Percentiles rank a stretch among this genome's conserved stretches.
Conservation (phyloP, 2,888 invertebrate species). For the Drosophila niveifrons region DNA sequence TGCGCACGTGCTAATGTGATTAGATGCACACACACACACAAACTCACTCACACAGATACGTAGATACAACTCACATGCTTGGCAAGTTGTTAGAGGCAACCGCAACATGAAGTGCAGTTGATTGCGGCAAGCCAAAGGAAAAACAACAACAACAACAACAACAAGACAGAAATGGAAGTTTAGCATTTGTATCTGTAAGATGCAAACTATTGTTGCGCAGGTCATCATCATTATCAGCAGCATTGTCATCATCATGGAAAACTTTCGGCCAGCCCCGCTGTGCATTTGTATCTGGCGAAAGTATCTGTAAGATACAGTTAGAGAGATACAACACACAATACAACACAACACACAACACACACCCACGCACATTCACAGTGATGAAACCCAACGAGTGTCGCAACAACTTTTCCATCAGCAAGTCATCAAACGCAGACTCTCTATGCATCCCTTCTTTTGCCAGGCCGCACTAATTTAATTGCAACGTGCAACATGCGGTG, state of each 20-base stretch:
- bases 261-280: slow-evolving; percentile 60
- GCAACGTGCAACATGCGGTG: slow-evolving; percentile 68
- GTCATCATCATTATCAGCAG: slow-evolving; percentile 60
- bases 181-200: slow-evolving; percentile 58
- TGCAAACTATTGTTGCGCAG: slow-evolving; percentile 78
- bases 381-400: slow-evolving; percentile 35
- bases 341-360: neutral
- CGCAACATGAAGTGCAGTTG: slow-evolving; percentile 82
- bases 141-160: neutral
- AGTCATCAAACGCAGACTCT: slow-evolving; percentile 68
- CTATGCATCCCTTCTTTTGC: slow-evolving; percentile 37
- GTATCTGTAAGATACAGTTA: slow-evolving; percentile 52
- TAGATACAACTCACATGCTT: slow-evolving; percentile 12
- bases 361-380: neutral
- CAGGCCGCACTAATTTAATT: slow-evolving; percentile 69
- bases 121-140: slow-evolving; percentile 69
- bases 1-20: slow-evolving; percentile 81
- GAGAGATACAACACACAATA: neutral
- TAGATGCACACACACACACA: slow-evolving; percentile 63
- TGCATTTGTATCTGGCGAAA: slow-evolving; percentile 26
- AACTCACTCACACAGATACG: slow-evolving; percentile 3
- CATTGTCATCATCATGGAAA: slow-evolving; percentile 41
- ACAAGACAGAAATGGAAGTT: slow-evolving; percentile 32
- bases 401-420: slow-evolving; percentile 77
- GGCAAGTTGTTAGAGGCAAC: slow-evolving; percentile 63